Evolutionary conservation across 2,888 invertebrate species (phyloP), one percentile per base, ranked within the genome.

Genomic region (Vanessa cardui): DNA sequence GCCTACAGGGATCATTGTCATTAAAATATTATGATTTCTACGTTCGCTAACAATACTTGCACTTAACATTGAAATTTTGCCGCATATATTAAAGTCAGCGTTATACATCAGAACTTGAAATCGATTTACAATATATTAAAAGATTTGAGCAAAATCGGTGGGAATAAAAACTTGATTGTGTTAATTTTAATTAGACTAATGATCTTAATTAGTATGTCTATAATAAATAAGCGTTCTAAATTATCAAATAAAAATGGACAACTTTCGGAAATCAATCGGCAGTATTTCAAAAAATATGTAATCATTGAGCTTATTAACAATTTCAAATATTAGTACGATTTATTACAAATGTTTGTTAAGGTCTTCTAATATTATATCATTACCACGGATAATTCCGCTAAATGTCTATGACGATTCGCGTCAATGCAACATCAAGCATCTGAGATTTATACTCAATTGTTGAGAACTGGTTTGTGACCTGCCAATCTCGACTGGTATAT

Each of bases 381-480:
- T 44, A 15, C 62, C 65, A 69, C 66, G 59, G 31, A 64, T 52
- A 54, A 31, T 56, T 64, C 58, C 66, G 70, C 66, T 67, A 62
- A 62, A 52, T 68, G 69, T 72, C 64, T 68, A 70, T 71, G 69
- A 73, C 73, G 74, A 76, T 77, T 73, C 68, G 66, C 74, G 75
- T 70, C 70, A 74, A 73, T 73, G 80, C 78, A 78, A 39, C 39
- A 56, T 56, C 79, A 78, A 60, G 72, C 71, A 78, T 82, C 68
- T 76, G 62, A 83, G 88, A 90, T 90, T 89, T 90, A 89, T 82
- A 82, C 80, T 80, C 86, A 84, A 89, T 89, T 91, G 90, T 90
- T 75, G 76, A 68, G 66, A 80, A 86, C 85, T 81, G 83, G 87
- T 82, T 78, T 69, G 47, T 77, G 82, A 84, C 83, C 82, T 82